Conservation (phyloP, 92 coral and sea anemone species). For the Phymanthus crucifer region DNA sequence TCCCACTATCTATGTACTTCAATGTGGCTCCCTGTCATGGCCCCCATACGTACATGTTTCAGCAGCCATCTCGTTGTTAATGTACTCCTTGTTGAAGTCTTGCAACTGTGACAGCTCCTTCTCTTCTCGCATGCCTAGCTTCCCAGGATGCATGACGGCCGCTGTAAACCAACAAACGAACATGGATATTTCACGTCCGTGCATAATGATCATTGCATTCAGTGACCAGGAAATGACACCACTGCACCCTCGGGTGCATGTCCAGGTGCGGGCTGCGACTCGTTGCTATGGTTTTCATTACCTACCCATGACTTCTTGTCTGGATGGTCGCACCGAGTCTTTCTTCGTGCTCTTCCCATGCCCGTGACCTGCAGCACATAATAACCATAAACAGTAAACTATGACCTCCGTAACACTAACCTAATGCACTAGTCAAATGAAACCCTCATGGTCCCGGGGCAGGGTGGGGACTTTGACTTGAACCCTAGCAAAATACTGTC, state of each 20-base stretch:
- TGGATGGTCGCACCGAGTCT: slow-evolving; percentile 26
- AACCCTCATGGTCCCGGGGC: no score
- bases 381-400: not conserved
- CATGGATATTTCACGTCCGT: no score
- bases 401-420: not conserved
- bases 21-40: not conserved
- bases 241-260: no score
- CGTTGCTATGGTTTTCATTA: not conserved
- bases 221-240: no score
- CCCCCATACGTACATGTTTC: slow-evolving; percentile 64
- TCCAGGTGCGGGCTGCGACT: no score
- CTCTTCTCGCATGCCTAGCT: slow-evolving; percentile 61
- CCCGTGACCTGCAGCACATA: not conserved
- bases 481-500: no score
- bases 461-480: no score
- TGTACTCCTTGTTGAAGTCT: slow-evolving; percentile 80
- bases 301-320: slow-evolving; percentile 28
- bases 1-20: no score
- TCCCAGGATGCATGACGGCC: slow-evolving; percentile 66
- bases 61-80: slow-evolving; percentile 87
- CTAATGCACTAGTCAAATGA: no score
- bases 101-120: slow-evolving; percentile 62
- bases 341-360: slow-evolving; percentile 32
- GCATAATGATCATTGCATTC: no score
- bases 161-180: slow-evolving; percentile 15